Evolutionary conservation across 2,888 invertebrate species (phyloP).

Genomic region (Calameuta pallipes): DNA sequence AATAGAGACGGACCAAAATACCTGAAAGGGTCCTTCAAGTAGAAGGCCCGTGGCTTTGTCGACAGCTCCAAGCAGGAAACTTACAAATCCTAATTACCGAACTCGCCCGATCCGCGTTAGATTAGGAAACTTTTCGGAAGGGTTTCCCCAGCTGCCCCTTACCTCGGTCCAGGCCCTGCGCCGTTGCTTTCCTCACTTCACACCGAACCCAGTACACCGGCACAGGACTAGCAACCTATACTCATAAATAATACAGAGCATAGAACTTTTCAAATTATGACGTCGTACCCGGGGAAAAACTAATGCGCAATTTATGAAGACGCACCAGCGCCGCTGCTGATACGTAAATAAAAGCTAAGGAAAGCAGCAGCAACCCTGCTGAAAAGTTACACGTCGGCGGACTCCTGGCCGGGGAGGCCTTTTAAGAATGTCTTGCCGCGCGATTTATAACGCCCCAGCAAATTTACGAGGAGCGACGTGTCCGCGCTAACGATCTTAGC

Average conservation of each 20-base stretch:
- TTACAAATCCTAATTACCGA: slow-evolving; percentile 32
- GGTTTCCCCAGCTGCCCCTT: slow-evolving; percentile 8
- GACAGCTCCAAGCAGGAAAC: neutral
- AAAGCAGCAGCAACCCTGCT: slow-evolving; percentile 14
- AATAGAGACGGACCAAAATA: neutral
- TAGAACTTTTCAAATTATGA: slow-evolving; percentile 43
- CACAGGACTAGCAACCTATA: slow-evolving; percentile 16
- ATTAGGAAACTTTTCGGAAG: slow-evolving; percentile 24
- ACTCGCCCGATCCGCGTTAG: slow-evolving; percentile 30
- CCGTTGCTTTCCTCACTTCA: accelerated
- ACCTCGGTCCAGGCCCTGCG: too few relatives aligned
- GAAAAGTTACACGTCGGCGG: neutral
- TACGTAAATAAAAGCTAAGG: slow-evolving; percentile 34
- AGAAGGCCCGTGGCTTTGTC: neutral
- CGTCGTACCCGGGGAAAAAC: slow-evolving; percentile 20
- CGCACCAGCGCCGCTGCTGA: slow-evolving; percentile 32
- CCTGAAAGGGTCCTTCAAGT: neutral
- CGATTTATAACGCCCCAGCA: slow-evolving; percentile 31
- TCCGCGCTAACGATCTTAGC: slow-evolving; percentile 23
- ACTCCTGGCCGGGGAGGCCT: slow-evolving; percentile 1
- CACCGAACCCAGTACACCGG: too few relatives aligned
- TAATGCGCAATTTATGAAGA: slow-evolving; percentile 47
- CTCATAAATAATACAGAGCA: slow-evolving; percentile 40
- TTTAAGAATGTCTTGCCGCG: slow-evolving; percentile 25
- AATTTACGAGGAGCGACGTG: slow-evolving; percentile 36